Percentiles rank a stretch among this genome's conserved stretches.
These are phyloP conservation scores for Spialia ferax DNA, from an alignment of 2,888 invertebrate genomes.

Conservation along the genomic window DNA sequence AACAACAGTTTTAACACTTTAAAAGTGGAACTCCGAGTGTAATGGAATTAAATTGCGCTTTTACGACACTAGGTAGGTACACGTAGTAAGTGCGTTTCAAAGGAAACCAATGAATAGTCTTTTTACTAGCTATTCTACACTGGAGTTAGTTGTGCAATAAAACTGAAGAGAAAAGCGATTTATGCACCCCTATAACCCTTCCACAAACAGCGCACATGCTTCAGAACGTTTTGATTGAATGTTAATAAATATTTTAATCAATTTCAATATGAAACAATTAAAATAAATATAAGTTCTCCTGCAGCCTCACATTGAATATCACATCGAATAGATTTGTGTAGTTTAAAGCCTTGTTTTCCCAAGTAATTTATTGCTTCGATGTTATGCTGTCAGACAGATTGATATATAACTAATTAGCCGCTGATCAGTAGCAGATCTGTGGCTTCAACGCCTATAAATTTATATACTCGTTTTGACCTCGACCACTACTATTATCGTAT, in stretches of 20 bases:
- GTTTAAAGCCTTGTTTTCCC: background rate
- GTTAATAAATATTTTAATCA: too few relatives aligned
- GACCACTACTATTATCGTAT: background rate
- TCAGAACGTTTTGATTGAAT: too few relatives aligned
- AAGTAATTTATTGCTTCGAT: background rate
- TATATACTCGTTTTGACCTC: constrained; percentile 2
- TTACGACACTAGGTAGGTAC: constrained; percentile 33
- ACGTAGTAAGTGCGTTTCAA: constrained; percentile 32
- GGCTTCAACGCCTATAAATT: background rate
- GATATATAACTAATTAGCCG: constrained; percentile 2
- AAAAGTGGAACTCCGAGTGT: constrained; percentile 32
- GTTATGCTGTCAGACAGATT: constrained; percentile 10
- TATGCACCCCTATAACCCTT: background rate
- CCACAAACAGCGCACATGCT: background rate
- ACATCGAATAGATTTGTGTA: background rate
- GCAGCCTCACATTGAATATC: too few relatives aligned
- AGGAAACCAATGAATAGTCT: constrained; percentile 24
- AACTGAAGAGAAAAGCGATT: constrained; percentile 12
- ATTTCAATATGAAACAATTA: too few relatives aligned
- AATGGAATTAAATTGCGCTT: constrained; percentile 39
- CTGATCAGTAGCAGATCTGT: constrained; percentile 2
- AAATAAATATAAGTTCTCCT: too few relatives aligned
- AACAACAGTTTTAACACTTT: constrained; percentile 36
- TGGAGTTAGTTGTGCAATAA: constrained; percentile 9
- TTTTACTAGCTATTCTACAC: background rate